These are phyloP conservation scores for Sciurus niger DNA, from an alignment of 2,113 vertebrate genomes.

Conservation along the genomic window DNA sequence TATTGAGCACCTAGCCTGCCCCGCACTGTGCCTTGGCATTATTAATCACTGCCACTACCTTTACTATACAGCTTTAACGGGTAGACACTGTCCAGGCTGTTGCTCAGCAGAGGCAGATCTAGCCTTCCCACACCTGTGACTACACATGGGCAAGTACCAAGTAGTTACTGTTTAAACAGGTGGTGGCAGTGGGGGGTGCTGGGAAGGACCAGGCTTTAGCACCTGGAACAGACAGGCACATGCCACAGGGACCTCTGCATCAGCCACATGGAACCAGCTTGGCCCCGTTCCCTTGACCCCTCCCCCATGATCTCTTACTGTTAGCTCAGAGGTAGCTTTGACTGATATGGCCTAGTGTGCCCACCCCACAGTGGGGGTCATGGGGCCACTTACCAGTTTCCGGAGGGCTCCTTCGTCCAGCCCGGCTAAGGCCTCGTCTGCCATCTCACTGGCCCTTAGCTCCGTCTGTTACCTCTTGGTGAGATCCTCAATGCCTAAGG, in stretches of 20 bases:
- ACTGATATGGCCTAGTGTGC: background rate
- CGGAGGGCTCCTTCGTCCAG: slow-evolving; percentile 90
- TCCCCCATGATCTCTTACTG: background rate
- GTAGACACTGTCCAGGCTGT: background rate
- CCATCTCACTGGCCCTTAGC: slow-evolving; percentile 79
- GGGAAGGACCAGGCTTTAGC: slow-evolving; percentile 48
- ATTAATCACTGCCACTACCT: slow-evolving; percentile 34
- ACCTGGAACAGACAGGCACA: slow-evolving; percentile 61
- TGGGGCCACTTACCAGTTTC: slow-evolving; percentile 87
- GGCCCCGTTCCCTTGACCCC: background rate
- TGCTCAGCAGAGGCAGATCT: slow-evolving; percentile 42
- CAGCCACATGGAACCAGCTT: slow-evolving; percentile 45
- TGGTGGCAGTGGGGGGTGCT: slow-evolving; percentile 58
- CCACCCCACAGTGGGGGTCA: background rate
- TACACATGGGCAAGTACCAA: slow-evolving; percentile 60
- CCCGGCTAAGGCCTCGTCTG: slow-evolving; percentile 86
- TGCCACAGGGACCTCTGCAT: slow-evolving; percentile 52
- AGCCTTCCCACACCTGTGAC: slow-evolving; percentile 71
- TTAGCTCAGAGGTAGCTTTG: background rate
- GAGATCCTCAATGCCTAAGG: background rate
- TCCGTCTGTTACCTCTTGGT: background rate
- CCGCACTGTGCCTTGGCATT: background rate
- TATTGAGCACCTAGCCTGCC: background rate
- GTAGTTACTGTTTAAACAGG: slow-evolving; percentile 84
- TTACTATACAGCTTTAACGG: slow-evolving; percentile 22